Base-by-base conservation (phyloP, 2,888 invertebrate genomes). In the Imbricaverruca yamaguchii region DNA sequence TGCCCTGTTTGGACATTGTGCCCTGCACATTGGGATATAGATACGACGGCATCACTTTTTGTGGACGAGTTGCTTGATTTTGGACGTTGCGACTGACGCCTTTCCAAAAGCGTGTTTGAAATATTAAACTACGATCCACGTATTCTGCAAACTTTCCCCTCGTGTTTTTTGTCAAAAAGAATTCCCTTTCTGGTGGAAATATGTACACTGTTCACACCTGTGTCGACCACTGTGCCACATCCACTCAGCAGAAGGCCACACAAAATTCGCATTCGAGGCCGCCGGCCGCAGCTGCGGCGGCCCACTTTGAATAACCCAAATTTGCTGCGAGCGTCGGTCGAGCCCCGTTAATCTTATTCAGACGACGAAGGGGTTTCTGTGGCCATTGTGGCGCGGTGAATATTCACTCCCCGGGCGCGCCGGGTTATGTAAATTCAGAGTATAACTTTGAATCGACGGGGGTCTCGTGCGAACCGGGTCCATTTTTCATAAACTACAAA, bases 401-500 rank as follows among this genome's bases (percentile, higher is more conserved):
- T 69, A 69, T 69, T 69, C 69, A 69, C 69, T 69, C 69, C 25
- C 69, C 15, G 15, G 15, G 39, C 69, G 15, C 15, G 39, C 25
- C 39, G 15, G 12, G 39, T 15, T 69, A 69, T 69, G 69, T 69
- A 69, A 69, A 69, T 69, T 25, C 39, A 4, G 15, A 69, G 39
- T 69, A 15, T 69, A 39, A 69, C 69, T 25, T 69, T 69, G 69
- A 69, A 69, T 69, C 69, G 39, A 25, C 69, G 15, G 12, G 7
- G 23, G 39, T 25, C 25, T 39, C 69, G 69, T 69, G 69, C 69
- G 69, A 69, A 69, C 69, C 69, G 6, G 15, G 39, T 39, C 69
- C 39, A 69, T 69, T 69, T 67, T 69, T 69, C 69, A 69, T 69
- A 69, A 39, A 39, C 69, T 69, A 69, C 69, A 69, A 39, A 69